These are phyloP conservation scores for Neria commutata DNA, from an alignment of 2,888 invertebrate species.

Conservation along the genomic window DNA sequence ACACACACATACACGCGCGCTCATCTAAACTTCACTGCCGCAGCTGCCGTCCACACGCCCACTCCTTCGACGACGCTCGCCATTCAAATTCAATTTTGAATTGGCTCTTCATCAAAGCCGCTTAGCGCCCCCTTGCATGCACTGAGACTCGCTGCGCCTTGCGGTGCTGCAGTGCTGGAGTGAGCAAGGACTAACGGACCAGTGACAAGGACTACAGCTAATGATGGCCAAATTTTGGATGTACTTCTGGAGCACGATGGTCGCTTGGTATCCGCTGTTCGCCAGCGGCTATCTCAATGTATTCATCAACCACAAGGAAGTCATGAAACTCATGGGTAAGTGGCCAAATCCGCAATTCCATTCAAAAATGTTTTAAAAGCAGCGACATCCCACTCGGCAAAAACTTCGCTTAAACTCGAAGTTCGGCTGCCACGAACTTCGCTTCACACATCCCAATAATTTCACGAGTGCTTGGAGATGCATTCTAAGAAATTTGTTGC, in stretches of 20 bases:
- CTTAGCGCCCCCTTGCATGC: too few species aligned
- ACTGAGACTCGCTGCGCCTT: not conserved
- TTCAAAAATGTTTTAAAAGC: constrained; percentile 16
- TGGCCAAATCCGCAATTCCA: constrained; percentile 35
- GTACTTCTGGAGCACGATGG: constrained; percentile 45
- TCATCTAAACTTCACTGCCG: not conserved
- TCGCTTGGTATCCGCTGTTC: constrained; percentile 56
- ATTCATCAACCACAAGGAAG: constrained; percentile 80
- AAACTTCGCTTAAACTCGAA: too few species aligned
- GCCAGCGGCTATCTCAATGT: constrained; percentile 77
- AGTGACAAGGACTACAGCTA: too few species aligned
- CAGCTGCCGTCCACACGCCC: too few species aligned
- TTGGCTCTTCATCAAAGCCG: too few species aligned
- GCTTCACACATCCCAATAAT: too few species aligned
- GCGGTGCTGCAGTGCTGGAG: not conserved
- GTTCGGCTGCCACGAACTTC: constrained; percentile 39
- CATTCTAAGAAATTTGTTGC: too few species aligned
- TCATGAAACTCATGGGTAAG: constrained; percentile 81
- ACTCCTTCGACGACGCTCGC: too few species aligned
- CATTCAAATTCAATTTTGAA: too few species aligned
- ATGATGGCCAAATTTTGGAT: constrained; percentile 45
- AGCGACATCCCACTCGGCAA: not conserved
- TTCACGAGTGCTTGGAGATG: too few species aligned
- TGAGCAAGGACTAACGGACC: too few species aligned
- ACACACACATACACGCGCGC: not conserved